These are phyloP conservation scores for Catostomus latipinnis DNA, from an alignment of 2,797 vertebrate species.

Conservation along the genomic window DNA sequence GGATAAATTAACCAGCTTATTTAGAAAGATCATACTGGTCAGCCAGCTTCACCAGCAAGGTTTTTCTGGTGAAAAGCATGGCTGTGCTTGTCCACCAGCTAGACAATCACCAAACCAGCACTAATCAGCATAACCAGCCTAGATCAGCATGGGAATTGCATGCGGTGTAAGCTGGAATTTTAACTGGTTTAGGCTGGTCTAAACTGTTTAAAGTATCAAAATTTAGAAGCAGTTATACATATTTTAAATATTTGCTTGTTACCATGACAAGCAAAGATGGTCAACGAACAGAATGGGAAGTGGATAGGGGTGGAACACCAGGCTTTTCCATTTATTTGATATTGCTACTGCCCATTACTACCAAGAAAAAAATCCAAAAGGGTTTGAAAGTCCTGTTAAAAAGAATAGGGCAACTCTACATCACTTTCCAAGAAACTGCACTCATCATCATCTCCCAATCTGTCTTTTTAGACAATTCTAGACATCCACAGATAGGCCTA, in stretches of 20 bases:
- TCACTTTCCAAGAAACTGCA: slow-evolving; percentile 48
- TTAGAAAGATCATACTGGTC: no score
- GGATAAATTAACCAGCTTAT: no score
- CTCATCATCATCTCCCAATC: slow-evolving; percentile 70
- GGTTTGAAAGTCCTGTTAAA: slow-evolving; percentile 26
- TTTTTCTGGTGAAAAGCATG: no score
- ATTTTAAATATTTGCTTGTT: slow-evolving; percentile 56
- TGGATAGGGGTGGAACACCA: slow-evolving; percentile 68
- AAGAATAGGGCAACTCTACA: slow-evolving; percentile 59
- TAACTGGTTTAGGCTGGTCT: no score
- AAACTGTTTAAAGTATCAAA: slow-evolving; percentile 42
- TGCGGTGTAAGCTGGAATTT: no score
- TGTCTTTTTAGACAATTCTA: slow-evolving; percentile 71
- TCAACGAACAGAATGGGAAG: slow-evolving; percentile 73
- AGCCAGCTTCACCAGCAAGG: no score
- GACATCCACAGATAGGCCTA: slow-evolving; percentile 75
- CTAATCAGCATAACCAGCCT: no score
- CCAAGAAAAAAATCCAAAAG: slow-evolving; percentile 34
- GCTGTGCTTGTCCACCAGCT: no score
- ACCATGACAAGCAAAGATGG: slow-evolving; percentile 71
- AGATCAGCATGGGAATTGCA: no score
- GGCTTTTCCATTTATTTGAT: slow-evolving; percentile 79
- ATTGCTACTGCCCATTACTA: slow-evolving; percentile 70
- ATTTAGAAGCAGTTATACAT: slow-evolving; percentile 63
- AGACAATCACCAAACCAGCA: no score